These are phyloP conservation scores for Cryptocephalus moraei DNA, from an alignment of 2,888 invertebrate genomes.

Conservation along the genomic window DNA sequence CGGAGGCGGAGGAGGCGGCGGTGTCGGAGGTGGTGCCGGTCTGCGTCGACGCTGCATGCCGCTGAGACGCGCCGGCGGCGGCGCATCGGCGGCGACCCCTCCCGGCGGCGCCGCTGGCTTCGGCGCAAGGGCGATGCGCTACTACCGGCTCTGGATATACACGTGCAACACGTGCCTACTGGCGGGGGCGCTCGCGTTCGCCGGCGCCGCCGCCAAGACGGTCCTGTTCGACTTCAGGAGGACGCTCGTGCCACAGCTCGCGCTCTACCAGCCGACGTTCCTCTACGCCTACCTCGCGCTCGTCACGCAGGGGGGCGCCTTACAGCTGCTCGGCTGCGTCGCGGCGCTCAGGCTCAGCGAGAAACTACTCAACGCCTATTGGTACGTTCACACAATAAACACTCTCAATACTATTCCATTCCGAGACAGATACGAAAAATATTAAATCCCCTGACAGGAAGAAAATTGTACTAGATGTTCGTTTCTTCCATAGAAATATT, in stretches of 20 bases:
- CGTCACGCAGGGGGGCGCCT: conserved; percentile 55
- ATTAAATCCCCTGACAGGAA: too few relatives aligned
- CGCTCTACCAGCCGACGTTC: conserved; percentile 65
- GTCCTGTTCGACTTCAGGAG: conserved; percentile 56
- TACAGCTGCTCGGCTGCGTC: conserved; percentile 69
- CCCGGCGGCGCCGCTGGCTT: conserved; percentile 28
- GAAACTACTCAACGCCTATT: conserved; percentile 72
- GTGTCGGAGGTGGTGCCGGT: conserved; percentile 38
- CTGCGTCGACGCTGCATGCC: conserved; percentile 41
- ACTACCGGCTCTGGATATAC: conserved; percentile 87
- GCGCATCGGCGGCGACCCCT: conserved; percentile 30
- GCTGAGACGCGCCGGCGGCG: conserved; percentile 42
- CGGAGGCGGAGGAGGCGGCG: conserved; percentile 33
- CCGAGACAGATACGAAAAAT: too few relatives aligned
- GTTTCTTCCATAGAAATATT: too few relatives aligned
- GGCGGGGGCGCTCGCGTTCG: conserved; percentile 71
- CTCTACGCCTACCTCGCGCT: conserved; percentile 77
- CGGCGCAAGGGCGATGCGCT: conserved; percentile 52
- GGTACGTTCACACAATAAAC: conserved; percentile 42
- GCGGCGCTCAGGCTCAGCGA: conserved; percentile 74
- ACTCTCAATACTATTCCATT: too few relatives aligned
- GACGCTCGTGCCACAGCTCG: conserved; percentile 61
- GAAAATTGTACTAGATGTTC: too few relatives aligned
- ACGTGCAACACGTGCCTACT: conserved; percentile 82
- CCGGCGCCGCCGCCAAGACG: conserved; percentile 63